phyloP scores from a whole-genome alignment of 2,797 vertebrate genomes.

The Cirrhinus mrigala region DNA sequence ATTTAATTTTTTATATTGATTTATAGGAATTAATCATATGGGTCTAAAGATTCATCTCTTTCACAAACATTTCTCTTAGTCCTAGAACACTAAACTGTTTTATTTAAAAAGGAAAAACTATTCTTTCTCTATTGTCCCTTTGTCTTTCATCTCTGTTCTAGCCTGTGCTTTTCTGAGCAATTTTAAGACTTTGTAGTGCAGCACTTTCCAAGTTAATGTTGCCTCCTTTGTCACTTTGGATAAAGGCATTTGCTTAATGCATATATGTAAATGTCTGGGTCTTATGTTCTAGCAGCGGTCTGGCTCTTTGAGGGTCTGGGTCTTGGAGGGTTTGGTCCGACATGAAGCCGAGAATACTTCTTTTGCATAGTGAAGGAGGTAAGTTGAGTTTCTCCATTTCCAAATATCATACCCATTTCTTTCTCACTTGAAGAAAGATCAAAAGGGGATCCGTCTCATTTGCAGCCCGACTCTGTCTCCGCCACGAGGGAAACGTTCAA shows the following conservation, averaged over 20 bases:
- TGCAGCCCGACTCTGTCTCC: slow-evolving; percentile 48
- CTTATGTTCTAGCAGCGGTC: background rate
- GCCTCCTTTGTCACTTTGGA: background rate
- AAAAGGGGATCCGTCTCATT: slow-evolving; percentile 52
- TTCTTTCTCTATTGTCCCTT: background rate
- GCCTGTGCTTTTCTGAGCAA: background rate
- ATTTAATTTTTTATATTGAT: too few species aligned
- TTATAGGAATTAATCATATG: background rate
- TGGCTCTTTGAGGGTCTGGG: background rate
- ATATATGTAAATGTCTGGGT: background rate
- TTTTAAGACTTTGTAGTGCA: background rate
- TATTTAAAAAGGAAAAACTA: background rate
- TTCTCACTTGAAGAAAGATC: slow-evolving; percentile 44
- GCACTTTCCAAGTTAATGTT: background rate
- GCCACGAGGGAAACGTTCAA: slow-evolving; percentile 74
- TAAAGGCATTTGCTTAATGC: background rate
- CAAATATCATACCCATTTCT: slow-evolving; percentile 25
- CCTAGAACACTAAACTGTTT: background rate
- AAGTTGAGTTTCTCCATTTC: slow-evolving; percentile 27
- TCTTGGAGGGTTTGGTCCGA: background rate
- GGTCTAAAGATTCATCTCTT: background rate
- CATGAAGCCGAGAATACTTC: slow-evolving; percentile 28
- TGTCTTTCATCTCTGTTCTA: background rate
- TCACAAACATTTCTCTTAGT: background rate
- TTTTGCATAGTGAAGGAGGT: slow-evolving; percentile 11